Percentiles rank a stretch among this genome's conserved stretches.
Evolutionary conservation across 2,797 vertebrate species (phyloP).

Genomic region (Enteromius mattozi): DNA sequence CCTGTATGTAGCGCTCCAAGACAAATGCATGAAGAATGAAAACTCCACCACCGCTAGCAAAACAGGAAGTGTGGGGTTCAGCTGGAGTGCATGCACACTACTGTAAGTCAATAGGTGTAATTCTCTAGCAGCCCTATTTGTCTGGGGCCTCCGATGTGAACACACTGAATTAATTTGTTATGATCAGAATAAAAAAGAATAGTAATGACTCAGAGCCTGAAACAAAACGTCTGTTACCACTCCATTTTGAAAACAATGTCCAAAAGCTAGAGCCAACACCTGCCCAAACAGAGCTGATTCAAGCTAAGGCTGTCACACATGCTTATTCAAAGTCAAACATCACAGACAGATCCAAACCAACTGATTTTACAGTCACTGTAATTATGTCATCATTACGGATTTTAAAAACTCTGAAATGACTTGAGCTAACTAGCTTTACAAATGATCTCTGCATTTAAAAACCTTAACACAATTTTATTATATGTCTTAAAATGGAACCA

Average conservation of each 20-base stretch:
- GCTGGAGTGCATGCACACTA: constrained; percentile 80
- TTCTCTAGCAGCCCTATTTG: constrained; percentile 74
- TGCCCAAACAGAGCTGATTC: constrained; percentile 75
- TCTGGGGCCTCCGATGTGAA: constrained; percentile 69
- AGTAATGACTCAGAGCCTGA: constrained; percentile 75
- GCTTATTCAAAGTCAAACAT: constrained; percentile 66
- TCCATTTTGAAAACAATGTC: constrained; percentile 75
- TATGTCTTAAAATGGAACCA: constrained; percentile 26
- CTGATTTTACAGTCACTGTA: constrained; percentile 56
- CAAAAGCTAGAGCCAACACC: constrained; percentile 76
- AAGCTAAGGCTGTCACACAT: constrained; percentile 68
- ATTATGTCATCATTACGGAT: not conserved
- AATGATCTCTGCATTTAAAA: constrained; percentile 2
- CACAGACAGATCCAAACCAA: not conserved
- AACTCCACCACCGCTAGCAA: constrained; percentile 76
- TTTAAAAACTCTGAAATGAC: not conserved
- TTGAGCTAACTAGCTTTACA: constrained; percentile 13
- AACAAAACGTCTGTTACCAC: constrained; percentile 74
- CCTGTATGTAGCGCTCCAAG: constrained; percentile 65
- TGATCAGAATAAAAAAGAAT: constrained; percentile 79
- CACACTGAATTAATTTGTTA: constrained; percentile 77
- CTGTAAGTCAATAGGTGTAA: constrained; percentile 83
- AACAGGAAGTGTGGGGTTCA: constrained; percentile 85
- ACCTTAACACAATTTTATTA: not conserved
- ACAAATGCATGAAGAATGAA: constrained; percentile 75